Percentiles rank a stretch among this genome's conserved stretches.
Conservation (phyloP, 2,113 vertebrate species). For the human (Homo sapiens) region DNA sequence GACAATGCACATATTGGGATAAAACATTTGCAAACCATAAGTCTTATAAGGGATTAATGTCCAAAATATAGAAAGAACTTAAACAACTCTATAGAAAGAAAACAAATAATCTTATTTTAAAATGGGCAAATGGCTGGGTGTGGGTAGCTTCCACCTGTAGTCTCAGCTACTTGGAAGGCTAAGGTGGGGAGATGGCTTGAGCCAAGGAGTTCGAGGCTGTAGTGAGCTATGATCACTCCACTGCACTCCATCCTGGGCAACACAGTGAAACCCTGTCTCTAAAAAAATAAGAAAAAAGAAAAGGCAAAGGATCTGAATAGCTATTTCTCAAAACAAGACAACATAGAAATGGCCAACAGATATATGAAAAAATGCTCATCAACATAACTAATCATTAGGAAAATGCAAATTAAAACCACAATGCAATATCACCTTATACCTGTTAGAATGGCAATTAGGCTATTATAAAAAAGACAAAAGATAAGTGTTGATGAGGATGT, state of each 20-base stretch:
- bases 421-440: not conserved
- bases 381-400: too few species aligned
- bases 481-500: not conserved
- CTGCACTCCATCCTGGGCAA: too few species aligned
- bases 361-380: too few species aligned
- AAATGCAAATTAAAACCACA: not conserved
- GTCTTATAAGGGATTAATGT: not conserved
- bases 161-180: too few species aligned
- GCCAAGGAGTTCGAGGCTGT: too few species aligned
- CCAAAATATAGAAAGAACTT: not conserved
- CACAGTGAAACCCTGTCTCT: not conserved
- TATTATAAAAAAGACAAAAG: not conserved
- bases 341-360: not conserved
- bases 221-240: too few species aligned
- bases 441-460: not conserved
- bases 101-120: not conserved
- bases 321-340: not conserved
- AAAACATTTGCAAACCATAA: not conserved
- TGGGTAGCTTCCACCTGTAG: too few species aligned
- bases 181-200: too few species aligned
- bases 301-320: not conserved
- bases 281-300: not conserved
- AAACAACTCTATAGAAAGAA: not conserved
- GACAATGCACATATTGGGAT: not conserved
- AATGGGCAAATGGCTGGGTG: not conserved